phyloP scores from a whole-genome alignment of 1,140 invertebrate species.

The Drosophila sucinea region DNA sequence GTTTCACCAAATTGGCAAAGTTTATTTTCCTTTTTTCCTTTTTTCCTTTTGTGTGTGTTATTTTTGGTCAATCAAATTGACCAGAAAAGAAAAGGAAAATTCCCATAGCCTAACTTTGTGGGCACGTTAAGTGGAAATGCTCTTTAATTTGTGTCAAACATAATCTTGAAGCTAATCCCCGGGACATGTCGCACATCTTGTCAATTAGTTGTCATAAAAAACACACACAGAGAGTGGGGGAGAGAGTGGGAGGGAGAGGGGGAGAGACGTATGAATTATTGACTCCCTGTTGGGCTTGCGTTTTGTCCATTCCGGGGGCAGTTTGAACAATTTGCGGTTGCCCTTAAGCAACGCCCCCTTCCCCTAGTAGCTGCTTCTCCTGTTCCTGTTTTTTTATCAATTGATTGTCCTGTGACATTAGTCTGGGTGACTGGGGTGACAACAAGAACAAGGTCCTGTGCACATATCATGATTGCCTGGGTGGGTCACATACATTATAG shows the following conservation, averaged over 20 bases:
- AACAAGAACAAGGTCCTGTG: constrained; percentile 20
- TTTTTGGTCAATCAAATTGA: background rate
- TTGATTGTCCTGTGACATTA: constrained; percentile 67
- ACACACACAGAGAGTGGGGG: background rate
- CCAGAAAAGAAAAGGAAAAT: too few relatives aligned
- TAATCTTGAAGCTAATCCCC: constrained; percentile 30
- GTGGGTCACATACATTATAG: constrained; percentile 37
- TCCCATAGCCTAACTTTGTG: background rate
- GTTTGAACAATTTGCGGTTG: constrained; percentile 72
- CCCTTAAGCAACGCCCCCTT: constrained; percentile 46
- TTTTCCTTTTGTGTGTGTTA: background rate
- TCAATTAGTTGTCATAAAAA: constrained; percentile 40
- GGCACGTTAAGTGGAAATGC: constrained; percentile 3
- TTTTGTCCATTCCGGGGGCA: constrained; percentile 62
- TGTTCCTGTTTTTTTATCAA: constrained; percentile 59
- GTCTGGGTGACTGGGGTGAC: constrained; percentile 52
- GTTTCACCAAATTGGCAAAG: background rate
- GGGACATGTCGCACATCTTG: constrained; percentile 4
- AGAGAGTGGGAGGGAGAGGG: background rate
- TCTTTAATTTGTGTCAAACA: constrained; percentile 23
- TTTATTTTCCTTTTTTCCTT: background rate
- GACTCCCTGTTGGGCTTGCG: constrained; percentile 52
- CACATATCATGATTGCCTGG: constrained; percentile 64
- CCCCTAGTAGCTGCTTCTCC: constrained; percentile 3
- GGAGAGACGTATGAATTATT: constrained; percentile 54